These are phyloP conservation scores for Corythoichthys haematopterus DNA, from an alignment of 2,113 vertebrate species.

Conservation along the genomic window DNA sequence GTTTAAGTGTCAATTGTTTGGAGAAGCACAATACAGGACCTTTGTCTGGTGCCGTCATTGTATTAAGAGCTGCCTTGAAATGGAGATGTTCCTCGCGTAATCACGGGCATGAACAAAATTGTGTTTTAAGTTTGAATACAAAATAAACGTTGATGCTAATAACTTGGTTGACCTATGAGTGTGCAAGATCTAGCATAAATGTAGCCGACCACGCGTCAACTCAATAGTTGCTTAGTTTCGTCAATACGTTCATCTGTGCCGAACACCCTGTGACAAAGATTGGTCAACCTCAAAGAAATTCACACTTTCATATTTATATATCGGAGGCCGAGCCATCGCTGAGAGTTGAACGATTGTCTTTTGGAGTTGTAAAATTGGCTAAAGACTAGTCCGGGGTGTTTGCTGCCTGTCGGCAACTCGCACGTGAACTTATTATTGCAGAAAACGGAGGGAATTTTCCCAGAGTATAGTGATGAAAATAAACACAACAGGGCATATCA, in stretches of 20 bases:
- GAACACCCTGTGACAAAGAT: too few relatives aligned
- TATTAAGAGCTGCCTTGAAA: background rate
- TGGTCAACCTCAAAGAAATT: too few relatives aligned
- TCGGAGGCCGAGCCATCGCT: too few relatives aligned
- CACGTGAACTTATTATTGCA: too few relatives aligned
- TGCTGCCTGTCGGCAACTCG: too few relatives aligned
- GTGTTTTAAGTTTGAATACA: background rate
- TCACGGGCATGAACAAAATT: background rate
- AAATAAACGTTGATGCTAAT: background rate
- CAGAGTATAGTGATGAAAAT: background rate
- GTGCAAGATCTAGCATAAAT: background rate
- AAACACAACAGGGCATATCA: constrained; percentile 6
- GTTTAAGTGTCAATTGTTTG: background rate
- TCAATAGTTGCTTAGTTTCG: too few relatives aligned
- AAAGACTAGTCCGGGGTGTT: too few relatives aligned
- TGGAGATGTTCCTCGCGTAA: background rate
- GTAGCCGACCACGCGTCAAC: too few relatives aligned
- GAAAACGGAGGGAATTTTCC: background rate
- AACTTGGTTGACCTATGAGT: background rate
- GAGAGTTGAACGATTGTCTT: too few relatives aligned
- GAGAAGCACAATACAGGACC: background rate
- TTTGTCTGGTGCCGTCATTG: background rate
- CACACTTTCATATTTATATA: too few relatives aligned
- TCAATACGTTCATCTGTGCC: too few relatives aligned
- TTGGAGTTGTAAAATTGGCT: too few relatives aligned